Base-by-base conservation (phyloP, 2,797 vertebrate genomes). In the Valencia hispanica region DNA sequence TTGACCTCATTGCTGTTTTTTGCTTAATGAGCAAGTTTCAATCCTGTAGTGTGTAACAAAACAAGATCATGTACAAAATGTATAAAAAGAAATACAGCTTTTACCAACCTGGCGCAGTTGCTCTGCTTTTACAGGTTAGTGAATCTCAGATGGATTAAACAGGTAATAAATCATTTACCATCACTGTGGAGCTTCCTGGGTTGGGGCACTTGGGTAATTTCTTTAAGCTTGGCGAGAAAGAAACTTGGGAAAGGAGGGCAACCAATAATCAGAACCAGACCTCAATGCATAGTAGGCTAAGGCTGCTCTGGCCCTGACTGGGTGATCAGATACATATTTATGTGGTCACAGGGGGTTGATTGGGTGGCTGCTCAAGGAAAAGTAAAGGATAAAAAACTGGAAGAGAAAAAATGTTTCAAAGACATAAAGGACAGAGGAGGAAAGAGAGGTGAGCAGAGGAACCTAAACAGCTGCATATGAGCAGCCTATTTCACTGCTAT, bases 251-350 rank as follows among this genome's bases (percentile, higher is more conserved):
- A 81, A 55, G 75, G 68, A 81, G 79, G 68, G 84, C 77, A 70
- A 30, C 77, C 55, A 20, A 55, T 92, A 92, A 93, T 87, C 72
- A 88, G 75, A 72, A 87, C 68, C 92, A 91, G 88, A 82, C 79
- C 88, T 84, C 51, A 4, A 43, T 77, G 55, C 83, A 70, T 32
- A 1, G 72, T 84, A 75, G 81, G 73, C 77, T 81, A 65, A 83
- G 68, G 75, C 80, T 81, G 43, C 50, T 5, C 77, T 86, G 82
- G 87, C 77, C 84, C 85, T 87, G 84, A 80, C 72, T 85, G 81
- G 80, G 79, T 88, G 88, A 93, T 90, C 80, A 83, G 73, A 81
- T 85, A 90, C 91, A 93, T 86, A 87, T 92, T 92, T 82, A 79
- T 83, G 73, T 86, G 82, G 86, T 92, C 91, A 90, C 57, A 70